Percentiles rank a stretch among this genome's conserved stretches.
Conservation (phyloP, 2,888 invertebrate genomes). For the Phanerotoma sp. region DNA sequence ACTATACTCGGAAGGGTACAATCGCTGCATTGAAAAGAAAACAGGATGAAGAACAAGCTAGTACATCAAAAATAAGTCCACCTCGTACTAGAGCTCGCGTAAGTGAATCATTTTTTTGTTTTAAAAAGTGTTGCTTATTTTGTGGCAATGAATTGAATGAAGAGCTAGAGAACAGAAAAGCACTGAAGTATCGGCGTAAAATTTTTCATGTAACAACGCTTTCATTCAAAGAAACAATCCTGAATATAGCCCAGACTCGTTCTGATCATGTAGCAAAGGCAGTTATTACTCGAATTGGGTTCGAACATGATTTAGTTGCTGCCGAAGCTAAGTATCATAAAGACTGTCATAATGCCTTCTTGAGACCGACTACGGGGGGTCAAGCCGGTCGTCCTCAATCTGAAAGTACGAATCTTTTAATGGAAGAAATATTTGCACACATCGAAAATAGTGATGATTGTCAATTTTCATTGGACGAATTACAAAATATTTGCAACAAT, state of each 20-base stretch:
- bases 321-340: conserved; percentile 47
- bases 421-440: conserved; percentile 47
- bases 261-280: conserved; percentile 39
- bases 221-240: conserved; percentile 22
- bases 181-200: background rate
- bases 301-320: conserved; percentile 42
- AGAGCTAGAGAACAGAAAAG: conserved; percentile 9
- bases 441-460: conserved; percentile 24
- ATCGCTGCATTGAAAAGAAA: conserved; percentile 11
- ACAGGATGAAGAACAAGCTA: conserved; percentile 10
- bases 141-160: conserved; percentile 13
- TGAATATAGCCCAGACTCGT: conserved; percentile 17
- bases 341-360: conserved; percentile 42
- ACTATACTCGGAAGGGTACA: conserved; percentile 12
- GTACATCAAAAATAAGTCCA: conserved; percentile 10
- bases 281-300: conserved; percentile 40
- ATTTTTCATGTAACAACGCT: conserved; percentile 21
- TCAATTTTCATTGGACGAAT: background rate
- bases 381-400: conserved; percentile 47
- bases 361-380: conserved; percentile 43
- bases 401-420: conserved; percentile 40
- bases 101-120: conserved; percentile 1
- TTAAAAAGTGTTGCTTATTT: background rate
- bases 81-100: conserved; percentile 10
- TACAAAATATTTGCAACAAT: conserved; percentile 3